Base-by-base conservation (phyloP, 2,797 vertebrate species). In the Sandelia bainsii region DNA sequence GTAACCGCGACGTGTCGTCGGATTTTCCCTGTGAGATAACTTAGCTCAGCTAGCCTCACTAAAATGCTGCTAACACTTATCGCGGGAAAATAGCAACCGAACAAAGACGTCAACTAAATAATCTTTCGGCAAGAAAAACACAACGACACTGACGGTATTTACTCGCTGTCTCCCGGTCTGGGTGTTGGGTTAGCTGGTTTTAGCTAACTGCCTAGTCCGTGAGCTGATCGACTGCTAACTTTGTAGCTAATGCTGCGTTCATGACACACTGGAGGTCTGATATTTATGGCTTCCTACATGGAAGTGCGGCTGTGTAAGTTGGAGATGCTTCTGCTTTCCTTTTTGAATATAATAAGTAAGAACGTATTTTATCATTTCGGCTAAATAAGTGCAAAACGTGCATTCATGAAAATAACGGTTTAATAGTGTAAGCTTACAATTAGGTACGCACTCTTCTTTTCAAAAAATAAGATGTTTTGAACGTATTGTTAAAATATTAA, bases 121-220 rank as follows among this genome's bases (percentile, higher is more conserved):
- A 46, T 8, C 3, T 19, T 6, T 4, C 0, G 2, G 1, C 12
- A 8, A 14, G 1, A 25, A 25, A 29, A 22, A 19, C 16, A 45
- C 1, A 25, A 42, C 1, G 11, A 8, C 2, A 37, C 37, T 1
- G 4, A 1, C 2, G n/a, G 17, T 20, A 6, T 11, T 53, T 17
- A 9, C 52, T 48, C 9, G 0, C 1, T 22, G 17, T 1, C 14
- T 53, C 44, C 7, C n/a, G 23, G 54, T 25, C 29, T 32, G 0
- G 4, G 20, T 63, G 58, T 23, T 29, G 13, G 16, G 10, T 39
- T 46, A 50, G 42, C 37, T 29, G 42, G 16, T 12, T 23, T 34
- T 61, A 74, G 85, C 80, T 75, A 61, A 51, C 68, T 11, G 48
- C 65, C 69, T 71, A 52, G 23, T 56, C 60, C 61, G 75, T 82